A percentile compares a stretch with the other conserved stretches of the same genome.
Evolutionary conservation across 2,113 vertebrate species (phyloP).

Genomic region (Lophius piscatorius): DNA sequence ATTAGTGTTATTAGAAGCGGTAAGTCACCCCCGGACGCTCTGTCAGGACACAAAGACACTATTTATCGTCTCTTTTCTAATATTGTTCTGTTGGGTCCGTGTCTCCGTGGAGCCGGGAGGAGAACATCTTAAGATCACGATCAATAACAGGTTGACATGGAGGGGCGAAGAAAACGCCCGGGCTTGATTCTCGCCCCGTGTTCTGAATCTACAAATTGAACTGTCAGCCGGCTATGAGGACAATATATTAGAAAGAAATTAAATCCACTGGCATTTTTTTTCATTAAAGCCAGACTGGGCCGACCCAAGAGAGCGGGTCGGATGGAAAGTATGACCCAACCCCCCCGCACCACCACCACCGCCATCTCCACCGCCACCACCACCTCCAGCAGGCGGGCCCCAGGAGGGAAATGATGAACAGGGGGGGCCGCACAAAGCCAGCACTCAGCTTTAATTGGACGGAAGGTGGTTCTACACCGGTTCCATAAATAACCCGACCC

Average conservation of each 20-base stretch:
- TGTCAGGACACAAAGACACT: background rate
- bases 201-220: slow-evolving; percentile 35
- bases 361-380: background rate
- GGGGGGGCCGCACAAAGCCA: slow-evolving; percentile 54
- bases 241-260: slow-evolving; percentile 24
- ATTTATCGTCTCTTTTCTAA: background rate
- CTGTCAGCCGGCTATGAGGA: slow-evolving; percentile 8
- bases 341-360: no score
- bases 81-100: background rate
- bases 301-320: slow-evolving; percentile 38
- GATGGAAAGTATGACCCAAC: slow-evolving; percentile 16
- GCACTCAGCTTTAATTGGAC: slow-evolving; percentile 76
- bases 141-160: slow-evolving; percentile 4
- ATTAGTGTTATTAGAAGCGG: background rate
- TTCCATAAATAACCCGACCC: slow-evolving; percentile 68
- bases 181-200: background rate
- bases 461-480: slow-evolving; percentile 61
- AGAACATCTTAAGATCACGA: background rate
- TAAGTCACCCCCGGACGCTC: no score
- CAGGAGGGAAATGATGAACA: slow-evolving; percentile 59
- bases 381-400: slow-evolving; percentile 1
- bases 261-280: slow-evolving; percentile 34
- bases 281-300: slow-evolving; percentile 18
- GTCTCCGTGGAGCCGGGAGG: background rate
- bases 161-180: background rate